A percentile compares a stretch with the other conserved stretches of the same genome.
Conservation (phyloP, 2,113 vertebrate species). For the Cyanoderma ruficeps region DNA sequence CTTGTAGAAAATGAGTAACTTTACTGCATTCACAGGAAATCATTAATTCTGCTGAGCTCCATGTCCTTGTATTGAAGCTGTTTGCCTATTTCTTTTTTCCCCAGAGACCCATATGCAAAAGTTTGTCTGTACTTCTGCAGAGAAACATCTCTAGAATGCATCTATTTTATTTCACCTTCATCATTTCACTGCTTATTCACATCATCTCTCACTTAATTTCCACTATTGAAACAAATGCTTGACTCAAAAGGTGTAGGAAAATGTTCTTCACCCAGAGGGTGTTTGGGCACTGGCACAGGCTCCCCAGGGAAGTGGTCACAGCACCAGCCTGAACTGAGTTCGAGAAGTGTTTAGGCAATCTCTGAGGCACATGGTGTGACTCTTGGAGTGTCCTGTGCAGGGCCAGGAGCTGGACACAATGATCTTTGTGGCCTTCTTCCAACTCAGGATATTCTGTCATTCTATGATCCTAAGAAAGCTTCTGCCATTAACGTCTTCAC, state of each 20-base stretch:
- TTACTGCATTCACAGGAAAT: neutral
- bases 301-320: neutral
- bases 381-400: neutral
- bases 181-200: neutral
- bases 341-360: neutral
- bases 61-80: neutral
- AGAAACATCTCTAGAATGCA: neutral
- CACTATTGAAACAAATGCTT: neutral
- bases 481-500: neutral
- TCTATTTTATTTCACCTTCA: neutral
- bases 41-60: neutral
- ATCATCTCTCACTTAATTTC: neutral
- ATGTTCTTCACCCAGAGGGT: neutral
- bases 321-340: neutral
- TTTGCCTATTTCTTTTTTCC: neutral
- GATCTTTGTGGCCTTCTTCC: neutral
- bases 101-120: neutral
- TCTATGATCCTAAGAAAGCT: neutral
- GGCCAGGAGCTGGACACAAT: neutral
- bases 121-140: neutral
- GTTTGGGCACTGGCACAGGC: accelerated
- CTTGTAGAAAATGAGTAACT: neutral
- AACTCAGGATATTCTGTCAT: neutral
- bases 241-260: neutral
- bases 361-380: neutral